phyloP scores from a whole-genome alignment of 30 jellyfish, hydroid and myxozoan genomes.

The Cassiopea xamachana region DNA sequence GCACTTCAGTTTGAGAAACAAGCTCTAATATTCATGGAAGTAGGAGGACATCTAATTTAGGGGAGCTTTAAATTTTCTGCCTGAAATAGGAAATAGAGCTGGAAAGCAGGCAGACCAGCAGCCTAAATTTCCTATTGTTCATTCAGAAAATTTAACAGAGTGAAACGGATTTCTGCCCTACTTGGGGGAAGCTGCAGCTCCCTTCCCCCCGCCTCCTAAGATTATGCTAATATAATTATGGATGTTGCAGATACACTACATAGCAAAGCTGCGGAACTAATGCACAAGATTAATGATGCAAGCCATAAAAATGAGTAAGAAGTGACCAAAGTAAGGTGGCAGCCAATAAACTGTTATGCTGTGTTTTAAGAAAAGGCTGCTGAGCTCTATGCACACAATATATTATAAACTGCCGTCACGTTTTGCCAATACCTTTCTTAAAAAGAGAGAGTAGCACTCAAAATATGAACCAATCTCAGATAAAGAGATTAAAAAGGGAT shows the following conservation, averaged over 20 bases:
- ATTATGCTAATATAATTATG: not conserved
- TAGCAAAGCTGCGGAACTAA: conserved; percentile 22
- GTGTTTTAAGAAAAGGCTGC: not conserved
- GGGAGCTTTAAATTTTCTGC: too few species aligned
- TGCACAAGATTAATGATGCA: conserved; percentile 42
- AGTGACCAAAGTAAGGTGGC: conserved; percentile 51
- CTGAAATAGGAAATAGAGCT: too few species aligned
- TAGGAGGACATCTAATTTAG: not conserved
- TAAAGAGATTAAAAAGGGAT: conserved; percentile 24
- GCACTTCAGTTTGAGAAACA: conserved; percentile 31
- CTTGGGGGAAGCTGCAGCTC: not conserved
- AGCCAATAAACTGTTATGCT: conserved; percentile 13
- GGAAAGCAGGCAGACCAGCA: too few species aligned
- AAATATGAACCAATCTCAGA: conserved; percentile 16
- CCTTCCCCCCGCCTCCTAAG: not conserved
- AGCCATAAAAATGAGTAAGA: conserved; percentile 31
- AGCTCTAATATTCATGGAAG: not conserved
- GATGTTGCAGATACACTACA: conserved; percentile 12
- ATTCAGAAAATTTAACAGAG: too few species aligned
- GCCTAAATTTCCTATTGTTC: too few species aligned
- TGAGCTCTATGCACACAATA: conserved; percentile 31
- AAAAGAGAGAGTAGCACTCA: conserved; percentile 1
- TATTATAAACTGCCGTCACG: not conserved
- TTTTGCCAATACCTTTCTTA: not conserved
- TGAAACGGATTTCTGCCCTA: too few species aligned